Evolutionary conservation across 2,888 invertebrate genomes (phyloP), one percentile per base, ranked within the genome.

Genomic region (Galerucella calmariensis): DNA sequence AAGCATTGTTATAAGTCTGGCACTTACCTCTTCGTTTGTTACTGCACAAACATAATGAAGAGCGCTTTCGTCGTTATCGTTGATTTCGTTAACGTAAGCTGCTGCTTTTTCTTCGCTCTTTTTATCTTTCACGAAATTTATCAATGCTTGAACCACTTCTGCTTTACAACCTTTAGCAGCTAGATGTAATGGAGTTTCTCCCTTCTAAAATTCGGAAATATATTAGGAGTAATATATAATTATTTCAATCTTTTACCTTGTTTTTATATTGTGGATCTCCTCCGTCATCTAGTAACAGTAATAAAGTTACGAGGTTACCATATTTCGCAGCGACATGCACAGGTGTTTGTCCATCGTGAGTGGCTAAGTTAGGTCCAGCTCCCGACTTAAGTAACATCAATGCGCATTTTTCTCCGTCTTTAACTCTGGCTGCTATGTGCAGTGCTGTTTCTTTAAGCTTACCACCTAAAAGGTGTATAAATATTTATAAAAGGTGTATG

Each of bases 331-430:
- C 97, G 20, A 99, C 97, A 85, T 99, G 99, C 5, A 99, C 94
- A 0, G 99, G 97, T 0, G 98, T 98, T 89, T 98, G 96, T 2
- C 98, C 98, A 87, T 98, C 97, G 86, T 97, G 96, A 75, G 97
- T 98, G 3, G 94, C 93, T 77, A 98, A 92, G 88, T 99, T 99
- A 0, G 98, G 97, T 75, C 97, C 95, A 10, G 99, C 99, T 0
- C 99, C 99, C 3, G 98, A 98, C 88, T 99, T 99, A 53, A 99
- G 89, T 78, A 99, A 89, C 98, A 99, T 98, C 81, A 98, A 91
- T 5, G 98, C 98, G 88, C 99, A 99, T 83, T 94, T 92, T 84
- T 96, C 95, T 4, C 96, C 96, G 82, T 95, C 97, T 82, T 93
- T 93, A 74, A 97, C 96, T 79, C 97, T 90, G 0, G 98, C 96